Base-by-base conservation (phyloP, 2,888 invertebrate species). In the Clivina fossor region DNA sequence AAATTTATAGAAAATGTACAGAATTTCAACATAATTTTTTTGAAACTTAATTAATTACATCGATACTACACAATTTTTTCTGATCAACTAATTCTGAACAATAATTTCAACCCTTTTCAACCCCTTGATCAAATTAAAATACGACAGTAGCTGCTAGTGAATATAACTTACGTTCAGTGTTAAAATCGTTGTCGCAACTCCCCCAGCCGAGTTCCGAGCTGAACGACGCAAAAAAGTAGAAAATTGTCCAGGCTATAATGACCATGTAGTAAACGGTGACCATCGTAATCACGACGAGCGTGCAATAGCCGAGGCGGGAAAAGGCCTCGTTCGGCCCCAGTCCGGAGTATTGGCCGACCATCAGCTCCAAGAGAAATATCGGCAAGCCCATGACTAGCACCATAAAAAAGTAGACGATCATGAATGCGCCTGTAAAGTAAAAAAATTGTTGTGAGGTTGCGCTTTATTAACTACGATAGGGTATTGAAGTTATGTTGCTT, bases 201-300 rank as follows among this genome's bases (percentile, higher is more conserved):
- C 85, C 84, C 85, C 88, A 90, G 16, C 80, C 81, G 44, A 90
- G 72, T 40, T 77, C 74, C 0, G 79, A 75, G 7, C 77, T 75
- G 59, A 89, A 80, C 0, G 88, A 88, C 1, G 84, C 83, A 47
- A 85, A 81, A 24, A 84, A 84, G 70, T 89, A 90, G 69, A 86
- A 88, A 15, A 87, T 71, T 0, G 86, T 84, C 85, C 89, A 90
- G 0, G 85, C 80, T 37, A 89, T 85, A 58, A 90, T 86, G 28
- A 89, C 81, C 83, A 88, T 90, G 73, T 89, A 90, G 69, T 89
- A 90, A 61, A 88, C 79, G 13, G 83, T 83, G 47, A 88, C 82
- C 33, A 87, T 74, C n/a, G 79, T 78, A 30, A 90, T 85, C 18
- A 88, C 83, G 28, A 85, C 78, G 59, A 88, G 73, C 0, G 85